Evolutionary conservation across 2,113 vertebrate species (phyloP).

Genomic region (Choloepus hoffmanni): DNA sequence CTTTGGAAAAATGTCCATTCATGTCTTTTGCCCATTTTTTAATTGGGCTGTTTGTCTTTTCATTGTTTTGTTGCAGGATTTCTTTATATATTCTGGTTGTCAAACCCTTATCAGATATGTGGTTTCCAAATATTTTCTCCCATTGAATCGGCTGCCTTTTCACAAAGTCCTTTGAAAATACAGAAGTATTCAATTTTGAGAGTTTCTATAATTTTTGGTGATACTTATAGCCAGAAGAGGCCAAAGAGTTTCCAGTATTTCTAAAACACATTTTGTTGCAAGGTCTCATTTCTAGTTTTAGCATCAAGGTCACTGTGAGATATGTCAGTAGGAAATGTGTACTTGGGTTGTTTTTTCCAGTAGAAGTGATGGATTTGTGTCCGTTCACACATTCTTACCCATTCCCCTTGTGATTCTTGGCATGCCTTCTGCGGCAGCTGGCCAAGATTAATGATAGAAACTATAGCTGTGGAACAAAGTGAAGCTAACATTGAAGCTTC

Average conservation of each 20-base stretch:
- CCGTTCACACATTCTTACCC: neutral
- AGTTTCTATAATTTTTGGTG: constrained; percentile 34
- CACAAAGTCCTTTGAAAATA: no score
- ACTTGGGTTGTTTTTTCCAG: constrained; percentile 4
- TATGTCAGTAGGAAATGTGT: neutral
- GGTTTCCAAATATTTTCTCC: no score
- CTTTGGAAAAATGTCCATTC: no score
- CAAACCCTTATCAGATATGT: no score
- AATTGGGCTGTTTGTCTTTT: no score
- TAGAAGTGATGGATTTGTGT: constrained; percentile 59
- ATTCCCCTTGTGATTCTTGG: constrained; percentile 17
- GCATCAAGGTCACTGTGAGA: neutral
- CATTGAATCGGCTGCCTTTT: no score
- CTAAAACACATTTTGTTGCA: constrained; percentile 42
- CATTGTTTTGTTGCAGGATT: no score
- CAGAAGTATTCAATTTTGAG: no score
- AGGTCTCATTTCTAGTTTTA: constrained; percentile 42
- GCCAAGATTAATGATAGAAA: neutral
- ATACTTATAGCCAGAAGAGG: neutral
- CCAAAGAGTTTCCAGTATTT: constrained; percentile 27
- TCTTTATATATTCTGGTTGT: no score
- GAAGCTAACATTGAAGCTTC: constrained; percentile 27
- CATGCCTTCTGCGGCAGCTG: constrained; percentile 16
- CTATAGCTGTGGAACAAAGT: neutral
- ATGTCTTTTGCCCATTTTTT: no score